Evolutionary conservation across 2,113 vertebrate genomes (phyloP).

Genomic region (Garra rufa): DNA sequence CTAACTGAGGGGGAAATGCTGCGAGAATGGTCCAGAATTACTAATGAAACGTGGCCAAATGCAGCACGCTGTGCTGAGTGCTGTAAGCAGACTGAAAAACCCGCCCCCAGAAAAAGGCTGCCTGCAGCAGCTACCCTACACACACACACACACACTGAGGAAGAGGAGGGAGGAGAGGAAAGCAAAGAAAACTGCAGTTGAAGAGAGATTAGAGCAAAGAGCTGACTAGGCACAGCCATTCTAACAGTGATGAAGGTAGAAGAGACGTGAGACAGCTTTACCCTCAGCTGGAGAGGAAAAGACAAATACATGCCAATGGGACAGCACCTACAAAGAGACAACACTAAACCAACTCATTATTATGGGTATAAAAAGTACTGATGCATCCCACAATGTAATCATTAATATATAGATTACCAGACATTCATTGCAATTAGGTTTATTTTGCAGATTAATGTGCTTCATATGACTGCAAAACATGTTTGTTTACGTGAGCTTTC

Average conservation of each 20-base stretch:
- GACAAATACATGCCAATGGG: background rate
- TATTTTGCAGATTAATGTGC: background rate
- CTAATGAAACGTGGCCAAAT: constrained; percentile 66
- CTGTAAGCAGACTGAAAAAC: constrained; percentile 61
- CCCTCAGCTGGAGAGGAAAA: background rate
- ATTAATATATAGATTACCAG: background rate
- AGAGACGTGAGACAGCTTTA: constrained; percentile 40
- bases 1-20: constrained; percentile 54
- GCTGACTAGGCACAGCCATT: constrained; percentile 51
- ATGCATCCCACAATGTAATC: background rate
- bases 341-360: background rate
- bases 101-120: constrained; percentile 55
- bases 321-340: background rate
- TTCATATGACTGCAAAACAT: background rate
- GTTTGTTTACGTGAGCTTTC: background rate
- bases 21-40: constrained; percentile 56
- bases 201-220: constrained; percentile 47
- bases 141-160: constrained; percentile 14
- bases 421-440: background rate
- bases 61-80: constrained; percentile 60
- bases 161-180: constrained; percentile 1
- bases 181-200: constrained; percentile 55
- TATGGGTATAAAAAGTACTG: background rate
- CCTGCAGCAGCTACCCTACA: constrained; percentile 34
- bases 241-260: constrained; percentile 42